Evolutionary conservation across 2,797 vertebrate species (phyloP).

Genomic region (Enteromius radiatus): DNA sequence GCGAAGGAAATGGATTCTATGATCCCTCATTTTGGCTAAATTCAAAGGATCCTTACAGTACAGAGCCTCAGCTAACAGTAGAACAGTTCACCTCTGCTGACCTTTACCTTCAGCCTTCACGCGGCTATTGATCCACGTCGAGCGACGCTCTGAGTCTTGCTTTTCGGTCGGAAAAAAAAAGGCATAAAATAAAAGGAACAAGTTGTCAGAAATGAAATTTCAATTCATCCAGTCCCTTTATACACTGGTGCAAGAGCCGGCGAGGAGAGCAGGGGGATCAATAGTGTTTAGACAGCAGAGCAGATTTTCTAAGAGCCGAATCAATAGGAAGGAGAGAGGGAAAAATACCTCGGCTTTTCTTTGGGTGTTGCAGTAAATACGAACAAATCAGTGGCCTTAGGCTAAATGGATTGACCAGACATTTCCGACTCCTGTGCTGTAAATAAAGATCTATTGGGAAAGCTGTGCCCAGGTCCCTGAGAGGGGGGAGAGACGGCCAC

Average conservation of each 20-base stretch:
- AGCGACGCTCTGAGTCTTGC: constrained; percentile 73
- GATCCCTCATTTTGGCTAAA: neutral
- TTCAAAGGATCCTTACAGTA: neutral
- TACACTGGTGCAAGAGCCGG: constrained; percentile 85
- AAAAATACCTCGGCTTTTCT: constrained; percentile 85
- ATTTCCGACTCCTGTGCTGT: constrained; percentile 83
- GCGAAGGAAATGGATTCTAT: neutral
- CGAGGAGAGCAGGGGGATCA: constrained; percentile 86
- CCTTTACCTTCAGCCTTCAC: constrained; percentile 64
- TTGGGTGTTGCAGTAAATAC: constrained; percentile 86
- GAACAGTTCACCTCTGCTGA: constrained; percentile 39
- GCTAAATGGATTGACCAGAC: constrained; percentile 91
- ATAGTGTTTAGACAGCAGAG: constrained; percentile 95
- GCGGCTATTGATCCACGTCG: constrained; percentile 74
- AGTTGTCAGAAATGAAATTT: constrained; percentile 95
- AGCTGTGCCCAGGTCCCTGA: constrained; percentile 74
- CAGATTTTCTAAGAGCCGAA: constrained; percentile 91
- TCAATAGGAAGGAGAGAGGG: constrained; percentile 89
- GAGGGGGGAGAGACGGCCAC: constrained; percentile 50
- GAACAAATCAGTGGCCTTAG: constrained; percentile 91
- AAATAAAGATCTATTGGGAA: constrained; percentile 85
- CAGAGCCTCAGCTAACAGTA: neutral
- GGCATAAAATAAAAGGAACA: constrained; percentile 87
- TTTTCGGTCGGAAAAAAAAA: constrained; percentile 63
- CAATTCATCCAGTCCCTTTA: constrained; percentile 93